Base-by-base conservation (phyloP, 1,140 invertebrate genomes). In the Meloidogyne exigua region DNA sequence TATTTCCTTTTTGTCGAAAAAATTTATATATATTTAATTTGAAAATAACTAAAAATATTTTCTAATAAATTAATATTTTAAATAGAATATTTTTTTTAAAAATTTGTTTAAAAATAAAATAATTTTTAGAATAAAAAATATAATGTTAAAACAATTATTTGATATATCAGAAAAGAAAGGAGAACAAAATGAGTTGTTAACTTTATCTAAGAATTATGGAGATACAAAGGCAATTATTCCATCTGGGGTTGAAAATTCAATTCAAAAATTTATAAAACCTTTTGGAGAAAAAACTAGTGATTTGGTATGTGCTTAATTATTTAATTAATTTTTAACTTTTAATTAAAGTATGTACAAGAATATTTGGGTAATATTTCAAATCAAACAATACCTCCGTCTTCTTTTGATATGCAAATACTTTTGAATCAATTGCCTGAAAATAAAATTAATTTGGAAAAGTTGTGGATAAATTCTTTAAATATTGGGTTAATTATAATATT, bases 161-260 rank as follows among this genome's bases (percentile, higher is more conserved):
- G 72, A 73, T 11, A 42, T 64, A 4, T 78, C 75, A 21, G 77
- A 78, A 21, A 69, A 76, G 23, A 80, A 75, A 26, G 77, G 75
- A 11, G 44, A 25, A 28, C 77, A 76, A 71, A 76, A 79, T 65
- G 15, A 78, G 2, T 21, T 79, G 25, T 36, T 78, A 25, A 78
- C 77, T 57, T 44, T 78, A 21, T 78, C 77, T 12, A 64, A 62
- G 15, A 79, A 67, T 64, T 78, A 77, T 71, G 77, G 74, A 26
- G n/a, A 68, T 21, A 42, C 77, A 0, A 26, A 78, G 25, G 23
- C 77, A 65, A 42, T 32, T 28, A 49, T 79, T 44, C 10, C 18
- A 25, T 73, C 77, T 15, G 70, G 76, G n/a, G 70, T 42, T 23
- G 77, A 78, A 42, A 18, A 66, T 10, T 57, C 77, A 63, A 79